Evolutionary conservation across 1,140 invertebrate genomes (phyloP), one percentile per base, ranked within the genome.

Genomic region (Prorops nasuta): DNA sequence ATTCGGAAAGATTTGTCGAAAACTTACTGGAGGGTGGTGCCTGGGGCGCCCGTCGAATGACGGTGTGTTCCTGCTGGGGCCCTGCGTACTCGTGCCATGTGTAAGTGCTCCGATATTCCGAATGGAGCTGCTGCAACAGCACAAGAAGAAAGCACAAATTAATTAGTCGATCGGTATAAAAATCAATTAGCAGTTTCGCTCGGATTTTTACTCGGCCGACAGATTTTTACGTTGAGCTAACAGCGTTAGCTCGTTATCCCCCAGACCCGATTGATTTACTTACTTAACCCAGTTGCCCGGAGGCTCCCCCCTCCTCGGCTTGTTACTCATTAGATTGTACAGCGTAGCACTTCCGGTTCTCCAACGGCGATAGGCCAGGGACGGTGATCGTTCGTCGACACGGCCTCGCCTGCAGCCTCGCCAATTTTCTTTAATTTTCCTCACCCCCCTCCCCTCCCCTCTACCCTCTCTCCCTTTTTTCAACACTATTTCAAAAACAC

Each of bases 71-170:
- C 54, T 80, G 81, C 49, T 82, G 76, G 37, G 81, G 80, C 39
- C 86, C 86, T 49, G 88, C 89, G 80, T 89, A 91, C 75, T 92
- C 89, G 83, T 93, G 90, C 91, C 91, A 93, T 85, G 88, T 85
- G 83, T 92, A 93, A 59, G 90, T 92, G 83, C 90, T 92, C 80
- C 89, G 82, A 79, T 93, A 93, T 77, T 93, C 90, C 66, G 90
- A 92, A 80, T 92, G 90, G 80, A 92, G 84, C 88, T 93, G 83
- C 35, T 82, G 81, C 72, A 83, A 82, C 67, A 67, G 52, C 78
- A 19, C 58, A 54, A 51, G n/a, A 31, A 24, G 22, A 14, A 7
- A 40, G 22, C n/a, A 22, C 3, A 40, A 40, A 21, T 9, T 40
- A 18, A 18, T 22, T 21, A 21, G 4, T 7, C 16, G 37, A 39